phyloP scores from a whole-genome alignment of 2,113 vertebrate species.

The Amphiprion percula region DNA sequence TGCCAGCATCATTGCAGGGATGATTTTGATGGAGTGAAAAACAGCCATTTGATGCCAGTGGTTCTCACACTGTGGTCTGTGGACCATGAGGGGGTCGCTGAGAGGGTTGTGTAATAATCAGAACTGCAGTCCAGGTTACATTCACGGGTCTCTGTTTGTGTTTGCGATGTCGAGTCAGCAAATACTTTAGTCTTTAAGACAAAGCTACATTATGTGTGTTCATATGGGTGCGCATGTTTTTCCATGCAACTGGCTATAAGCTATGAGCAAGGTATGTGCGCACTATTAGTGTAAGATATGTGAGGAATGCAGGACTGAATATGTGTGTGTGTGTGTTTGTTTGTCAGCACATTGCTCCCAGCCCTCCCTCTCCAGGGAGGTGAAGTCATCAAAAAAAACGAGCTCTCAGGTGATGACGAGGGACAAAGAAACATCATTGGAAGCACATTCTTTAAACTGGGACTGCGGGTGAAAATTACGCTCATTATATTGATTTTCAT shows the following conservation, averaged over 20 bases:
- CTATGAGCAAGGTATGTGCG: slow-evolving; percentile 45
- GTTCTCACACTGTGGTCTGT: slow-evolving; percentile 4
- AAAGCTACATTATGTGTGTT: slow-evolving; percentile 44
- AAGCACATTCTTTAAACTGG: slow-evolving; percentile 43
- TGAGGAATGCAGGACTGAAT: slow-evolving; percentile 65
- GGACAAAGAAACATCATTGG: slow-evolving; percentile 53
- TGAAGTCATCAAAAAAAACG: slow-evolving; percentile 67
- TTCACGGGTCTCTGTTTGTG: neutral
- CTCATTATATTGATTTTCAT: neutral
- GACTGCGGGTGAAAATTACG: neutral
- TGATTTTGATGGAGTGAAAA: neutral
- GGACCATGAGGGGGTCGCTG: neutral
- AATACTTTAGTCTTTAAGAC: slow-evolving; percentile 44
- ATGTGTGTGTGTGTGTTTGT: slow-evolving; percentile 40
- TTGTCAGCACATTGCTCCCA: slow-evolving; percentile 70
- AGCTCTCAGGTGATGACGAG: slow-evolving; percentile 66
- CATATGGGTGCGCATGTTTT: slow-evolving; percentile 33
- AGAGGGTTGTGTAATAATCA: neutral
- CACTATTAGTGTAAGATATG: slow-evolving; percentile 60
- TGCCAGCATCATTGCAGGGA: neutral
- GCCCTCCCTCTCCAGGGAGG: slow-evolving; percentile 34
- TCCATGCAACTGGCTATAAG: slow-evolving; percentile 34
- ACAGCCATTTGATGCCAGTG: neutral
- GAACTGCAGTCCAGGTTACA: neutral
- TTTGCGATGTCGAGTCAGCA: slow-evolving; percentile 44